Base-by-base conservation (phyloP, 1,140 invertebrate species). In the Neodiprion pinetum region DNA sequence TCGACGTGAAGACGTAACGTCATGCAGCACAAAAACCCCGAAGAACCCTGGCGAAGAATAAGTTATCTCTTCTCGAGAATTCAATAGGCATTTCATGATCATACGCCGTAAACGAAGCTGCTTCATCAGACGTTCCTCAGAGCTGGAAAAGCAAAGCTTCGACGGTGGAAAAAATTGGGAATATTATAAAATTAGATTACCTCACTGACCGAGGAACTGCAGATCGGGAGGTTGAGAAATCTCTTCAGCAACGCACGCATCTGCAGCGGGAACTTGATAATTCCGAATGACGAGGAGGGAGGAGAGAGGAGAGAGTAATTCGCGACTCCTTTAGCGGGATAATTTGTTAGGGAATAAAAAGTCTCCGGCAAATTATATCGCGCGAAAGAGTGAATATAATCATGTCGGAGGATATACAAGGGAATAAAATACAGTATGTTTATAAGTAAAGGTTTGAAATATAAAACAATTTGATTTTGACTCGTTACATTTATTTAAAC, bases 401-500 rank as follows among this genome's bases (percentile, higher is more conserved):
- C n/a, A 61, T 4, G n/a, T 7, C 4, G n/a, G 53, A 7, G 53
- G 53, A 40, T 40, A 40, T 40, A 40, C 5, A 40, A 1, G 5
- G 28, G 28, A 40, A 40, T 40, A 40, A 40, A 40, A 40, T 40
- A 40, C 5, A 40, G 2, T 40, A 40, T 40, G 5, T 40, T 3
- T 40, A 40, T 40, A 40, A 40, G 53, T 14, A 61, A 61, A 9
- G 53, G 53, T 61, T 61, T 61, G 5, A 61, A 61, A 9, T 61
- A 14, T 61, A 40, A 17, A 61, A 61, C 53, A 61, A 61, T 61
- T 69, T 69, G 17, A 74, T 81, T 81, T 73, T 79, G 83, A 78
- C 82, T 84, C 77, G 78, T 83, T 85, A 85, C 84, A 85, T 85
- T 84, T 84, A 85, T 85, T 85, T 81, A 85, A 85, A 85, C 84